Evolutionary conservation across 2,888 invertebrate species (phyloP).

Genomic region (Leuctra nigra): DNA sequence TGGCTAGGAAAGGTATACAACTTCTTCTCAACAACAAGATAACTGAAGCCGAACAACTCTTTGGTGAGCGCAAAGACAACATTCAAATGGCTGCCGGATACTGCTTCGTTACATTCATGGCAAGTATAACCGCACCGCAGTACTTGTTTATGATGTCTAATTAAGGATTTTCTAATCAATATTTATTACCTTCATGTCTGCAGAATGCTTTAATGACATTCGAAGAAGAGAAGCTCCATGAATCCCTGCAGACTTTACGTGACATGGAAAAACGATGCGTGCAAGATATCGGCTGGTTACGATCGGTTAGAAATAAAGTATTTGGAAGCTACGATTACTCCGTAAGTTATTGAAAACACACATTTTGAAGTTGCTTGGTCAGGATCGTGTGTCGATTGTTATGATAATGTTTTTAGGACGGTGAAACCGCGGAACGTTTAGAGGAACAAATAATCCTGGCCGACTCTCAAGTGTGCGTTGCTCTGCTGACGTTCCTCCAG

Average conservation of each 20-base stretch:
- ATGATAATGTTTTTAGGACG: slow-evolving; percentile 28
- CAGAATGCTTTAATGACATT: slow-evolving; percentile 64
- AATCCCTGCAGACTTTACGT: slow-evolving; percentile 49
- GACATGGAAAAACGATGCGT: slow-evolving; percentile 55
- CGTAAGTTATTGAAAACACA: slow-evolving; percentile 7
- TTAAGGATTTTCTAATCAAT: not conserved
- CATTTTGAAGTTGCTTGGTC: slow-evolving; percentile 23
- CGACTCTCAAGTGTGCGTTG: slow-evolving; percentile 57
- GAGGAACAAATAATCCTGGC: slow-evolving; percentile 60
- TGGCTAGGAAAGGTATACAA: slow-evolving; percentile 42
- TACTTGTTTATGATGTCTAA: not conserved
- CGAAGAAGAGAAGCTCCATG: slow-evolving; percentile 56
- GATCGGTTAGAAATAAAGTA: slow-evolving; percentile 46
- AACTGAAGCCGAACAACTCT: slow-evolving; percentile 42
- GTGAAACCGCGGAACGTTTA: slow-evolving; percentile 43
- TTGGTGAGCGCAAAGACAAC: slow-evolving; percentile 40
- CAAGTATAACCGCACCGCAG: slow-evolving; percentile 30
- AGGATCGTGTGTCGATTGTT: slow-evolving; percentile 32
- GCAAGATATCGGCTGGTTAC: slow-evolving; percentile 48
- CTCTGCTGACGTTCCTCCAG: slow-evolving; percentile 56
- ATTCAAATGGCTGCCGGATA: slow-evolving; percentile 44
- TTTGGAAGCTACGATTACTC: slow-evolving; percentile 37
- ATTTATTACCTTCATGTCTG: slow-evolving; percentile 28
- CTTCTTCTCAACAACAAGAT: slow-evolving; percentile 43
- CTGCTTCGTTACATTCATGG: slow-evolving; percentile 45